Percentiles rank a stretch among this genome's conserved stretches.
Evolutionary conservation across 1,140 invertebrate species (phyloP).

Genomic region (Pogonus chalceus): DNA sequence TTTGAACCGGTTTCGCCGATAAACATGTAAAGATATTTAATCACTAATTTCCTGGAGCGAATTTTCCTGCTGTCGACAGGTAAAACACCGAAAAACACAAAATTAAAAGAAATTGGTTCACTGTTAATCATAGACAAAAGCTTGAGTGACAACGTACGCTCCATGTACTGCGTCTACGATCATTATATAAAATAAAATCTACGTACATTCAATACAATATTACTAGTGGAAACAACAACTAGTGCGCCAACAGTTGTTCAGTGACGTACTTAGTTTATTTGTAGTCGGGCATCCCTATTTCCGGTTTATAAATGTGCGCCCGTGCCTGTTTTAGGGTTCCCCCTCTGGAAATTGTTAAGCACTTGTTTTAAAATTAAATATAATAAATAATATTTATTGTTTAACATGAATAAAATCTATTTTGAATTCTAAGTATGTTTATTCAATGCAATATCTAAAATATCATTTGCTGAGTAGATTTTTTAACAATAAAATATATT

Average conservation of each 20-base stretch:
- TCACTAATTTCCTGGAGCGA: background rate
- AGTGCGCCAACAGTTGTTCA: background rate
- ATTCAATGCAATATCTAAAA: too few species aligned
- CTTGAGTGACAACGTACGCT: background rate
- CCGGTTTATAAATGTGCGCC: too few species aligned
- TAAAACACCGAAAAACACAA: background rate
- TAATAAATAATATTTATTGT: too few species aligned
- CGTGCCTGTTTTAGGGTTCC: too few species aligned
- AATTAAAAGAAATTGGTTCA: background rate
- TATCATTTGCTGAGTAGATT: too few species aligned
- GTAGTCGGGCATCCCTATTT: too few species aligned
- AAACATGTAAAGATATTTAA: background rate
- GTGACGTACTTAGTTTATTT: background rate
- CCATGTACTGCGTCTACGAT: slow-evolving; percentile 5
- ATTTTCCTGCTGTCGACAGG: background rate
- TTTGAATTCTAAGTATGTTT: too few species aligned
- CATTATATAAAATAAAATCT: slow-evolving; percentile 5
- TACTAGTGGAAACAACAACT: too few species aligned
- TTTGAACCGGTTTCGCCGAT: background rate
- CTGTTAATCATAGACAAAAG: background rate
- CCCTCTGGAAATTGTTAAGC: too few species aligned
- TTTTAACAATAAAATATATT: too few species aligned
- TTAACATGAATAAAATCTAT: too few species aligned
- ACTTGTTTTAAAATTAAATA: too few species aligned
- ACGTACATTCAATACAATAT: background rate